These are phyloP conservation scores for Pampusana beccarii DNA, from an alignment of 2,113 vertebrate species.

Conservation along the genomic window DNA sequence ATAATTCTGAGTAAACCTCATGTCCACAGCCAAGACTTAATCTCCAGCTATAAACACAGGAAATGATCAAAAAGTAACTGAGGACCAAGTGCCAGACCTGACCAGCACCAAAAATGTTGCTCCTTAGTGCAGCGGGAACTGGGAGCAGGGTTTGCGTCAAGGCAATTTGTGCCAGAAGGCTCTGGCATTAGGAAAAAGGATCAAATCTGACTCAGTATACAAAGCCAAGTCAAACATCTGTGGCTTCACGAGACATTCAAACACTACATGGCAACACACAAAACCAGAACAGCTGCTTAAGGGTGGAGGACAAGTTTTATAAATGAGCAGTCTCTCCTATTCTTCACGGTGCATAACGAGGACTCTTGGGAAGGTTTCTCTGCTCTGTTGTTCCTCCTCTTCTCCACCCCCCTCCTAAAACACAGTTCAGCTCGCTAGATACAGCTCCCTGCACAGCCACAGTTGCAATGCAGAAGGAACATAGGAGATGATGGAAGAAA, in stretches of 20 bases:
- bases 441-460: not conserved
- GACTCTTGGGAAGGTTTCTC: not conserved
- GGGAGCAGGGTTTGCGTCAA: not conserved
- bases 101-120: not conserved
- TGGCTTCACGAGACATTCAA: not conserved
- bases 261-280: not conserved
- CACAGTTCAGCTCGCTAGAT: not conserved
- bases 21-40: not conserved
- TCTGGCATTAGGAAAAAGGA: not conserved
- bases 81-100: not conserved
- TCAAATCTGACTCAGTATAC: not conserved
- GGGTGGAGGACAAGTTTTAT: not conserved
- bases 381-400: not conserved
- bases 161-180: not conserved
- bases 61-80: not conserved
- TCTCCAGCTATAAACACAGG: not conserved
- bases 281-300: slow-evolving; percentile 39
- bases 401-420: not conserved
- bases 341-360: not conserved
- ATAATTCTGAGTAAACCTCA: not conserved
- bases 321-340: not conserved
- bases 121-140: not conserved
- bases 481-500: not conserved
- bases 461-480: not conserved
- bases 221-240: slow-evolving; percentile 25